These are phyloP conservation scores for Eupithecia tripunctaria DNA, from an alignment of 2,888 invertebrate genomes.

Conservation along the genomic window DNA sequence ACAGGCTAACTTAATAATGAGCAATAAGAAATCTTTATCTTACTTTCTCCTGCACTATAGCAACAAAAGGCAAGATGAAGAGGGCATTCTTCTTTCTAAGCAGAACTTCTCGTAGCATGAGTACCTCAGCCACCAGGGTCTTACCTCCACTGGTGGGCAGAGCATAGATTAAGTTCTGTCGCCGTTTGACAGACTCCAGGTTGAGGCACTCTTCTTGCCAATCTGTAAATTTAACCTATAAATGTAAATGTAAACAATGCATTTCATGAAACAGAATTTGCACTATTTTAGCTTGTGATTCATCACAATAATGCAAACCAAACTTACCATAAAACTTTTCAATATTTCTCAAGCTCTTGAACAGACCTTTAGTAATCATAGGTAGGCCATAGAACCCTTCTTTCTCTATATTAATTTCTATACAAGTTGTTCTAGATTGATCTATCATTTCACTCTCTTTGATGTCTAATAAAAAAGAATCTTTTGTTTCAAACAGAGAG, in stretches of 20 bases:
- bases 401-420: conserved; percentile 40
- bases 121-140: conserved; percentile 97
- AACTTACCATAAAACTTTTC: conserved; percentile 90
- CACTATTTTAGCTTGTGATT: not conserved
- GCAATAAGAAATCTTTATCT: conserved; percentile 19
- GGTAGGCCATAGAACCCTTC: conserved; percentile 91
- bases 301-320: not conserved
- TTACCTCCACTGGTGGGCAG: conserved; percentile 99
- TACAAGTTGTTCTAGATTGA: conserved; percentile 26
- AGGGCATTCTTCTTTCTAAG: conserved; percentile 92
- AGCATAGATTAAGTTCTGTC: conserved; percentile 94
- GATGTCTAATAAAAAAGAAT: conserved; percentile 74
- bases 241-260: not conserved
- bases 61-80: conserved; percentile 96
- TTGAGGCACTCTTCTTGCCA: conserved; percentile 97
- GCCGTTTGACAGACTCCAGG: conserved; percentile 88
- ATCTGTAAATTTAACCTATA: conserved; percentile 81
- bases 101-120: conserved; percentile 94
- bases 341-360: conserved; percentile 91
- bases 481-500: conserved; percentile 69
- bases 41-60: conserved; percentile 99
- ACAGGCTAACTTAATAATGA: not conserved
- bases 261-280: not conserved
- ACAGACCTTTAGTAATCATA: conserved; percentile 86
- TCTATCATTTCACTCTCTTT: conserved; percentile 63